Evolutionary conservation across 37 sponge, comb jelly and placozoan species (phyloP).

Genomic region (Petrosia ficiformis): DNA sequence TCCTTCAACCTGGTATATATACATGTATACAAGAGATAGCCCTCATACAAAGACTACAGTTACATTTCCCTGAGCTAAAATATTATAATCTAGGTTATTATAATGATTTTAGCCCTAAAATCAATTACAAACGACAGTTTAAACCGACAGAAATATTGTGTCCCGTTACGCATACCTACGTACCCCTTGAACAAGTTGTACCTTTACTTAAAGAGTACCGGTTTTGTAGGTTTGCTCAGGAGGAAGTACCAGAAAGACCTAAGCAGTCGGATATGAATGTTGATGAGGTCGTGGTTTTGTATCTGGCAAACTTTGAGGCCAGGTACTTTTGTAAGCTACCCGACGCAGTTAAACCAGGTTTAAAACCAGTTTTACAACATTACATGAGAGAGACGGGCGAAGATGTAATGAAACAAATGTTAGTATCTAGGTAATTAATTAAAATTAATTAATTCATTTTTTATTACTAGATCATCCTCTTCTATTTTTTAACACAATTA

Average conservation of each 20-base stretch:
- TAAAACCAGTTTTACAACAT: not conserved
- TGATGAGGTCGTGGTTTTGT: not conserved
- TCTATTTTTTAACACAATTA: too few species aligned
- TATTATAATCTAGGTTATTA: slow-evolving; percentile 58
- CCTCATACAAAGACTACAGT: slow-evolving; percentile 17
- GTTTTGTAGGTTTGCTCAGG: slow-evolving; percentile 13
- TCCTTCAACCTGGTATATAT: slow-evolving; percentile 47
- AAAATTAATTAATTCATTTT: too few species aligned
- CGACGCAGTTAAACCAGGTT: not conserved
- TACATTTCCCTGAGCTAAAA: slow-evolving; percentile 1
- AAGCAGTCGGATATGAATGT: not conserved
- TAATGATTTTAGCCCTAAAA: slow-evolving; percentile 24
- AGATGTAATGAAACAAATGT: not conserved
- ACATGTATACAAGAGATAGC: slow-evolving; percentile 32
- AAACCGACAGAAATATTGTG: slow-evolving; percentile 39
- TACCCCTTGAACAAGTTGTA: not conserved
- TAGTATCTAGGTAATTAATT: not conserved
- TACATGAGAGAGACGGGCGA: not conserved
- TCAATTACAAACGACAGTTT: slow-evolving; percentile 51
- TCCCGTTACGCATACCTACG: slow-evolving; percentile 21
- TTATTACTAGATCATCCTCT: too few species aligned
- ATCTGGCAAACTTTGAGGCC: not conserved
- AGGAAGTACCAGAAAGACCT: slow-evolving; percentile 14
- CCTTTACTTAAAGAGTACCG: not conserved
- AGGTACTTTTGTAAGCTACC: not conserved